These are phyloP conservation scores for Drosophila saltans DNA, from an alignment of 1,140 invertebrate genomes.

Conservation along the genomic window DNA sequence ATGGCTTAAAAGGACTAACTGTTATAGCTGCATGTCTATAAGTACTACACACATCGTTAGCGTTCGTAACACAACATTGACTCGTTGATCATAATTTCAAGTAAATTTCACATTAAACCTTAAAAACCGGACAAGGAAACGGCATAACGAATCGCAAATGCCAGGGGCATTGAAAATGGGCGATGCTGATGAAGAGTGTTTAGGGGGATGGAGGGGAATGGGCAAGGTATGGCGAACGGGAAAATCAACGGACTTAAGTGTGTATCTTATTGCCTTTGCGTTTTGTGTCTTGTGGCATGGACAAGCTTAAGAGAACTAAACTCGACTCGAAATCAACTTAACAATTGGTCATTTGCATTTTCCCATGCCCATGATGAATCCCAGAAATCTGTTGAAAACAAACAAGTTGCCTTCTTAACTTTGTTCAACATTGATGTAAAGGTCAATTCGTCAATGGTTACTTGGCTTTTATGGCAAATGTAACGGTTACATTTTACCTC, in stretches of 20 bases:
- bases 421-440: conserved; percentile 45
- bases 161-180: not conserved
- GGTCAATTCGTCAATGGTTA: conserved; percentile 74
- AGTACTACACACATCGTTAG: not conserved
- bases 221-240: not conserved
- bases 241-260: conserved; percentile 2
- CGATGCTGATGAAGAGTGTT: no score
- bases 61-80: not conserved
- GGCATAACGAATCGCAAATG: conserved; percentile 8
- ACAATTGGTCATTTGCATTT: conserved; percentile 56
- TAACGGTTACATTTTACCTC: conserved; percentile 50
- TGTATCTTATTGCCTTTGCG: not conserved
- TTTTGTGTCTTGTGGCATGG: not conserved
- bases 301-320: not conserved
- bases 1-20: not conserved
- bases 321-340: conserved; percentile 2
- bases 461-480: conserved; percentile 45
- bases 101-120: conserved; percentile 11
- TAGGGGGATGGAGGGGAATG: no score
- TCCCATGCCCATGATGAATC: conserved; percentile 41
- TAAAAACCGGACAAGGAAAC: conserved; percentile 9
- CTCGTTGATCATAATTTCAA: not conserved
- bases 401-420: conserved; percentile 11
- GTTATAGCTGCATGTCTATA: not conserved
- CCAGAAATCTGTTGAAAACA: conserved; percentile 26